phyloP scores from a whole-genome alignment of 1,140 invertebrate genomes.

The Mylabris phalerata region DNA sequence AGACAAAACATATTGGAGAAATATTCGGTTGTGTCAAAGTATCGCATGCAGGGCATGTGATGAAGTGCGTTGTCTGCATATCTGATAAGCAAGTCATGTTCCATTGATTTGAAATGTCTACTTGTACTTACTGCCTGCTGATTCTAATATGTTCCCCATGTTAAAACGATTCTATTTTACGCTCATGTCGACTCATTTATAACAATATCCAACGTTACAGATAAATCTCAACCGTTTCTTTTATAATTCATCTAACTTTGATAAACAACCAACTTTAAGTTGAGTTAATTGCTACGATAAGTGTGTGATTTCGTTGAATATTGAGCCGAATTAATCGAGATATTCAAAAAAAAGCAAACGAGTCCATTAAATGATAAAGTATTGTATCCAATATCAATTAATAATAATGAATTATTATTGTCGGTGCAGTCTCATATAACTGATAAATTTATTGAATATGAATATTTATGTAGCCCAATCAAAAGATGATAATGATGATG shows the following conservation, averaged over 20 bases:
- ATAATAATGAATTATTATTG: conserved; percentile 13
- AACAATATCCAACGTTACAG: not conserved
- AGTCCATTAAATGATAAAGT: conserved; percentile 14
- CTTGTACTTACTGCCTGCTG: conserved; percentile 21
- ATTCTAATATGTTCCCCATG: conserved; percentile 20
- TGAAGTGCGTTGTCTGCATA: conserved; percentile 24
- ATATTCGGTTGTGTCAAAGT: conserved; percentile 14
- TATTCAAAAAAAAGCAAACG: not conserved
- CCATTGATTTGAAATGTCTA: conserved; percentile 23
- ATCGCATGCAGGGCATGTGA: conserved; percentile 19
- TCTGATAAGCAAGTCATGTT: conserved; percentile 24
- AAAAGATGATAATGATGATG: too few species aligned
- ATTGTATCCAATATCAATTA: conserved; percentile 7
- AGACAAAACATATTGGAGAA: not conserved
- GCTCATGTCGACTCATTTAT: conserved; percentile 1
- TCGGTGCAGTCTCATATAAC: not conserved
- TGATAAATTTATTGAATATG: conserved; percentile 16
- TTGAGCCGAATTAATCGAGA: too few species aligned
- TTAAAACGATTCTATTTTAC: conserved; percentile 15
- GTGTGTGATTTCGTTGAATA: too few species aligned
- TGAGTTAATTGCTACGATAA: too few species aligned
- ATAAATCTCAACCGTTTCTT: too few species aligned
- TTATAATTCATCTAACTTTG: too few species aligned
- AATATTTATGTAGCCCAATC: conserved; percentile 7
- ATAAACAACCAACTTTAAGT: too few species aligned